Base-by-base conservation (phyloP, 2,797 vertebrate genomes). In the Otus scops region DNA sequence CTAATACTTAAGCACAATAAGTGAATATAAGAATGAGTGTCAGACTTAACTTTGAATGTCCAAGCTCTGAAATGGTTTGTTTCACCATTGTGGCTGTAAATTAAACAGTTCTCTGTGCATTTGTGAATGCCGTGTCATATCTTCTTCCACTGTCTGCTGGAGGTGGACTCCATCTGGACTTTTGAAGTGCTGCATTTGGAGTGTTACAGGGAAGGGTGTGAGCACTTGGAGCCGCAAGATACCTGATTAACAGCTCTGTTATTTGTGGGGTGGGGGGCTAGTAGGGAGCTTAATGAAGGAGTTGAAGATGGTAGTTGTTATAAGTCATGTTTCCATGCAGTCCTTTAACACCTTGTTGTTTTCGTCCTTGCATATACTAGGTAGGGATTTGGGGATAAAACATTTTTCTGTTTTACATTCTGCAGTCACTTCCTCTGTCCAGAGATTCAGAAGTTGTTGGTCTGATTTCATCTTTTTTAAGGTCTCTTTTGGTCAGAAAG, bases 31-130 rank as follows among this genome's bases (percentile, higher is more conserved):
- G 95, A 96, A 94, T 95, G 96, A 70, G 95, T 94, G 95, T 97
- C 97, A 97, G 97, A 95, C 97, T 97, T 97, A 97, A 97, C 96
- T 97, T 97, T 95, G 96, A 97, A 97, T 95, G 95, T 96, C 97
- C 96, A 51, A 97, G 96, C 94, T 97, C 94, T 97, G 93, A 87
- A 97, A 88, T 94, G 95, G 91, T 95, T 97, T 97, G 96, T 97
- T 97, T 97, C 95, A 97, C 96, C 95, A 91, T 96, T 95, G 93
- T 97, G 96, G 92, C 97, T 97, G 95, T 97, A 97, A 97, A 97
- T 97, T 97, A 97, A 97, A 97, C 96, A 85, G 95, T 97, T 97
- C 94, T 97, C 97, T 97, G 97, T 97, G 97, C 96, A 96, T 96
- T 92, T 22, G 92, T 96, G 96, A 94, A 97, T 93, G 95, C 86